A percentile compares a stretch with the other conserved stretches of the same genome.
These are phyloP conservation scores for Colinus virginianus DNA, from an alignment of 2,113 vertebrate species.

Conservation along the genomic window DNA sequence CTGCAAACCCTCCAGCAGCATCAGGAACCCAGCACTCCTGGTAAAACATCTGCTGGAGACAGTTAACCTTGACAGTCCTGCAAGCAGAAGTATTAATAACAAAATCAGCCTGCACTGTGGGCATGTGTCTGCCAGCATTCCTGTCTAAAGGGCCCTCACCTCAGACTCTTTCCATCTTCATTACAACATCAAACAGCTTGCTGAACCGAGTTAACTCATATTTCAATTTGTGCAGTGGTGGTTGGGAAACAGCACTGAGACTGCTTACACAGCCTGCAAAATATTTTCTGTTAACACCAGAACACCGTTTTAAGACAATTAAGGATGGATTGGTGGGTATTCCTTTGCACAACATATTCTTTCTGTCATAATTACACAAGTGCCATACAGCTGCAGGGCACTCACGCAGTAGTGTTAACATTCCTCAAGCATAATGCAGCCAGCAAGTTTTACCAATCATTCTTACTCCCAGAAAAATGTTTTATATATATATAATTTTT, in stretches of 20 bases:
- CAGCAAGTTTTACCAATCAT: background rate
- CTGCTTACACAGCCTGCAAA: rapidly evolving
- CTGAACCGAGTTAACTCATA: background rate
- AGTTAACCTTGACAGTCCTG: conserved; percentile 40
- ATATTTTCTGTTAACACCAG: background rate
- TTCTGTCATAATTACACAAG: background rate
- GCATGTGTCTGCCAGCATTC: background rate
- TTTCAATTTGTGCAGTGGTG: background rate
- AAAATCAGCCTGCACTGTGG: background rate
- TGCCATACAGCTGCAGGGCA: background rate
- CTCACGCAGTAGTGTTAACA: rapidly evolving
- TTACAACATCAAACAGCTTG: background rate
- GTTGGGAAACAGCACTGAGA: background rate
- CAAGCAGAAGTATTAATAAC: conserved; percentile 9
- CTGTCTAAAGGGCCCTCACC: background rate
- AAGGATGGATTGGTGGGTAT: background rate
- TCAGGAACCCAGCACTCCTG: background rate
- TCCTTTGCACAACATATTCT: background rate
- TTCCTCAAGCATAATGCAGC: background rate
- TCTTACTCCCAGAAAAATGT: background rate
- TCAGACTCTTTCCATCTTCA: conserved; percentile 7
- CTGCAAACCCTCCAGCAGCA: conserved; percentile 26
- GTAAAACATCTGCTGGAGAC: conserved; percentile 44
- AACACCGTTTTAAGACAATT: background rate
- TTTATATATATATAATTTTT: too few relatives aligned